phyloP scores from a whole-genome alignment of 2,888 invertebrate species.

The Cheilosia impressa region DNA sequence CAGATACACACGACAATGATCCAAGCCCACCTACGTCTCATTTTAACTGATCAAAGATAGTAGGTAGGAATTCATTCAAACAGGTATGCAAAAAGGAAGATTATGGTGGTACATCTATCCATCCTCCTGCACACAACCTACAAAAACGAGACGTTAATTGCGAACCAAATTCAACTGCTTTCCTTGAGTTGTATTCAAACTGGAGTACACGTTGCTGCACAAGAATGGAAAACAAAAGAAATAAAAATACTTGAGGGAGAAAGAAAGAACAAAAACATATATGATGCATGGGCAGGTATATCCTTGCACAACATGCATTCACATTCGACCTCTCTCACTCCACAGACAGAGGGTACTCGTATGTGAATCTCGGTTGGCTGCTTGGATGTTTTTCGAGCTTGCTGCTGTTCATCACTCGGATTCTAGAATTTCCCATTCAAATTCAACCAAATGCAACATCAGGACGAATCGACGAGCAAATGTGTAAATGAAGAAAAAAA shows the following conservation, averaged over 20 bases:
- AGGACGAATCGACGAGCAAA: constrained; percentile 34
- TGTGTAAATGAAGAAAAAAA: constrained; percentile 1
- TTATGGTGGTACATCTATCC: not conserved
- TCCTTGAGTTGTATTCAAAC: constrained; percentile 40
- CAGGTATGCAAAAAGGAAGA: constrained; percentile 27
- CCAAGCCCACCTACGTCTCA: not conserved
- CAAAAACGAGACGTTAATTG: constrained; percentile 54
- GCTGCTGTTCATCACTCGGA: constrained; percentile 34
- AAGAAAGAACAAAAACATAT: not conserved
- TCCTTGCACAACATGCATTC: constrained; percentile 27
- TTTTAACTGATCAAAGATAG: not conserved
- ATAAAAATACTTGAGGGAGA: not conserved
- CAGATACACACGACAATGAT: not conserved
- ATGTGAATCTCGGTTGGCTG: constrained; percentile 30
- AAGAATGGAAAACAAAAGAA: not conserved
- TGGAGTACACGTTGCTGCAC: constrained; percentile 4
- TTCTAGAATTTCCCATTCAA: constrained; percentile 51
- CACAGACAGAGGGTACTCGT: not conserved
- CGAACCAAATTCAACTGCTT: constrained; percentile 46
- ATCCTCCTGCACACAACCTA: not conserved
- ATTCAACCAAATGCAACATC: constrained; percentile 60
- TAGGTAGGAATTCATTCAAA: constrained; percentile 13
- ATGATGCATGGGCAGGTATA: not conserved
- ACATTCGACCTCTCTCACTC: constrained; percentile 28
- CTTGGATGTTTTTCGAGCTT: constrained; percentile 10